Conservation (phyloP, 2,888 invertebrate genomes). For the Mellilla xanthometata region DNA sequence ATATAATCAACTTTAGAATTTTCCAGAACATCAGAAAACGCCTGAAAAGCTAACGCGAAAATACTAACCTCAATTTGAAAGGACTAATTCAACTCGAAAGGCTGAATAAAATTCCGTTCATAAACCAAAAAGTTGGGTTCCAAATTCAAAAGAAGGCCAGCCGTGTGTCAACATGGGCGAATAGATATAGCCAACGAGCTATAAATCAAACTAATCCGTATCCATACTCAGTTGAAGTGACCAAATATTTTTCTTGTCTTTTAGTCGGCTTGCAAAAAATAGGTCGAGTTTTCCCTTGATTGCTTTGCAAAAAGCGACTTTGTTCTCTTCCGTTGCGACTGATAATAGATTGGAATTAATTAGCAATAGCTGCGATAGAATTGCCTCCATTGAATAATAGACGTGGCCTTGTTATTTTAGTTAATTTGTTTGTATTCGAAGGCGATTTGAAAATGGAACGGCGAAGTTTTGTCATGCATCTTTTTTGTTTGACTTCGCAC, state of each 20-base stretch:
- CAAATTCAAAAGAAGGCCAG: conserved; percentile 27
- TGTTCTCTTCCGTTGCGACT: conserved; percentile 26
- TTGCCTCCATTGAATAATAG: conserved; percentile 21
- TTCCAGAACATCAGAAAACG: not conserved
- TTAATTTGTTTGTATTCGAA: conserved; percentile 12
- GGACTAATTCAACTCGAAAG: conserved; percentile 6
- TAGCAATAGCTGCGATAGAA: conserved; percentile 22
- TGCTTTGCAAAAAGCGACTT: conserved; percentile 28
- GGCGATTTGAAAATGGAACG: not conserved
- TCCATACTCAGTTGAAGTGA: conserved; percentile 37
- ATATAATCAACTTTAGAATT: not conserved
- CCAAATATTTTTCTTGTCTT: conserved; percentile 50
- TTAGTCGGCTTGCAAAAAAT: conserved; percentile 43
- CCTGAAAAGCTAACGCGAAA: conserved; percentile 2
- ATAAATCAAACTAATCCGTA: conserved; percentile 42
- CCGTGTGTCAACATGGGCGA: conserved; percentile 31
- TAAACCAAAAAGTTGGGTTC: conserved; percentile 13
- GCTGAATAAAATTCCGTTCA: conserved; percentile 10
- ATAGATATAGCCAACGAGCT: conserved; percentile 33
- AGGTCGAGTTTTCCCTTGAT: conserved; percentile 36
- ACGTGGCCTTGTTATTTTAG: conserved; percentile 21
- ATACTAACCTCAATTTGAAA: conserved; percentile 4
- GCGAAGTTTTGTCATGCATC: not conserved
- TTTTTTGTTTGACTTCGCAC: not conserved
- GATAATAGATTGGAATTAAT: conserved; percentile 29